phyloP scores from a whole-genome alignment of 2,888 invertebrate species.

The Andricus quercusramuli region DNA sequence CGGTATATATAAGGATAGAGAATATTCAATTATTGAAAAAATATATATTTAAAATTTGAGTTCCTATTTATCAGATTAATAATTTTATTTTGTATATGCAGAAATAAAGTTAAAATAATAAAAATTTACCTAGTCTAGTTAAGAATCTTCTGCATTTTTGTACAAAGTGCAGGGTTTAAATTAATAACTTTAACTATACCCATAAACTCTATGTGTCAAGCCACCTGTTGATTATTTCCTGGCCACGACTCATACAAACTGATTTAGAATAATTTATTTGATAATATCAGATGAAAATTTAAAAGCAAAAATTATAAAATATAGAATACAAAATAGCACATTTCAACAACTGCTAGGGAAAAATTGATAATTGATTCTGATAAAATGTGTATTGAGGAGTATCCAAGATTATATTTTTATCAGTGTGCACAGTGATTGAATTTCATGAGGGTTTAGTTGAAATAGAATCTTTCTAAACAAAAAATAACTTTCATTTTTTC shows the following conservation, averaged over 20 bases:
- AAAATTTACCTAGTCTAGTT: background rate
- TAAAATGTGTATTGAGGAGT: background rate
- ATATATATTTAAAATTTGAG: too few relatives aligned
- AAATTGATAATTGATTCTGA: background rate
- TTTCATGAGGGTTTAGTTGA: background rate
- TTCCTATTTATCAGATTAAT: too few relatives aligned
- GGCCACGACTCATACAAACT: background rate
- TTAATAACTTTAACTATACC: background rate
- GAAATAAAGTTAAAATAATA: background rate
- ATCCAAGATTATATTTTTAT: background rate
- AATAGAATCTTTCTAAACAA: background rate
- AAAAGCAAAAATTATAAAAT: background rate
- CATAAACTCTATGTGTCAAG: background rate
- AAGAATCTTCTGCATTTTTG: background rate
- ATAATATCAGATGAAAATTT: background rate
- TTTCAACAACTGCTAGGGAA: background rate
- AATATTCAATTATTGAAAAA: too few relatives aligned
- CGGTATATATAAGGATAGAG: too few relatives aligned
- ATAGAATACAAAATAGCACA: background rate
- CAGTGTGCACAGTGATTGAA: background rate
- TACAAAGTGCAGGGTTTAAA: background rate
- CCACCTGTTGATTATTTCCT: constrained; percentile 6
- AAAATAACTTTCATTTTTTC: background rate
- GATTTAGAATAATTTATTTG: background rate
- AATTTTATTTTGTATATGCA: background rate